Percentiles rank a stretch among this genome's conserved stretches.
Evolutionary conservation across 2,113 vertebrate genomes (phyloP).

Genomic region (Cyprinodon variegatus): DNA sequence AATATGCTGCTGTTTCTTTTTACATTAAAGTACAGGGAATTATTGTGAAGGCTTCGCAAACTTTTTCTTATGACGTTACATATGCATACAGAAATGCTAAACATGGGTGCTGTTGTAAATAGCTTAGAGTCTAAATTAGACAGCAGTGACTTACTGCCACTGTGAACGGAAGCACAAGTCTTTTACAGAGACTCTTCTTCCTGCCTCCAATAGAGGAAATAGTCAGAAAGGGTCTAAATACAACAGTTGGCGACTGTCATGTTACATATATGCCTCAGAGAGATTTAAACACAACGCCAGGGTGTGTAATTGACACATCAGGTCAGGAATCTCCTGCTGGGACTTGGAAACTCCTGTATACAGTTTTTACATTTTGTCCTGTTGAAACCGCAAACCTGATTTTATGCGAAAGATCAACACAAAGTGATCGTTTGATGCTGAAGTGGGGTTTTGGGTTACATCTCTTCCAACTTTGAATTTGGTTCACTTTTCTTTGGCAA

Average conservation of each 20-base stretch:
- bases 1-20: no score
- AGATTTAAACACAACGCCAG: not conserved
- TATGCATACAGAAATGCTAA: conserved; percentile 64
- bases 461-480: not conserved
- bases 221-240: not conserved
- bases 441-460: not conserved
- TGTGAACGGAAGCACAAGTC: conserved; percentile 67
- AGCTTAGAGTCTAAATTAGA: conserved; percentile 52
- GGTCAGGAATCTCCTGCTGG: not conserved
- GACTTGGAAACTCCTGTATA: not conserved
- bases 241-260: not conserved
- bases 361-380: not conserved
- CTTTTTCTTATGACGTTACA: not conserved
- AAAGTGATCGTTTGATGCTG: no score
- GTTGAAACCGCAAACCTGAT: not conserved
- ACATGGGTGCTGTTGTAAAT: conserved; percentile 71
- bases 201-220: conserved; percentile 19
- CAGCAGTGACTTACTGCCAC: conserved; percentile 52
- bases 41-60: not conserved
- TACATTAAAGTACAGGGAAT: not conserved
- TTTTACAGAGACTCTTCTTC: conserved; percentile 25
- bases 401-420: not conserved
- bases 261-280: not conserved
- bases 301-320: not conserved
- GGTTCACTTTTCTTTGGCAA: no score